phyloP scores from a whole-genome alignment of 2,797 vertebrate genomes.

The Novumbra hubbsi region DNA sequence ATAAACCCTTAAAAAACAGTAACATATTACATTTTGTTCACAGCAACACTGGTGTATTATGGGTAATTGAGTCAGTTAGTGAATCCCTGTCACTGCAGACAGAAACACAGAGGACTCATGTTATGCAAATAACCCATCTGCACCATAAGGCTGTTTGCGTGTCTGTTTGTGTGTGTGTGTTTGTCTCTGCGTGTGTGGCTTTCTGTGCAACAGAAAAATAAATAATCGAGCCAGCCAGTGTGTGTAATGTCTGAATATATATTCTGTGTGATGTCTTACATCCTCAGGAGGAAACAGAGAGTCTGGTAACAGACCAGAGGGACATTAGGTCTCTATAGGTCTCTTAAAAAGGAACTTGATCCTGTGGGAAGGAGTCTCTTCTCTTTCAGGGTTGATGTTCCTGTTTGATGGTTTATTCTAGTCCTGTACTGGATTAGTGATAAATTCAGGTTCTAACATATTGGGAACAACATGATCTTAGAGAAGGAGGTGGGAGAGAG shows the following conservation, averaged over 20 bases:
- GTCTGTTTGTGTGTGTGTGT: not conserved
- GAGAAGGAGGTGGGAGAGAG: too few relatives aligned
- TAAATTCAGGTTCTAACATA: too few relatives aligned
- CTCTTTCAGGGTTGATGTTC: constrained; percentile 19
- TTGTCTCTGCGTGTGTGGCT: constrained; percentile 12
- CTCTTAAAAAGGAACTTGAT: constrained; percentile 40
- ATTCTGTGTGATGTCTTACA: constrained; percentile 51
- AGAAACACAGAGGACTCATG: constrained; percentile 47
- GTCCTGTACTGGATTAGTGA: too few relatives aligned
- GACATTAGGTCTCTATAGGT: constrained; percentile 48
- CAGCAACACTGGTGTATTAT: constrained; percentile 37
- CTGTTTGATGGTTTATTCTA: not conserved
- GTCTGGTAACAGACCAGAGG: constrained; percentile 39
- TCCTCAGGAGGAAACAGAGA: constrained; percentile 15
- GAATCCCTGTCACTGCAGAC: constrained; percentile 46
- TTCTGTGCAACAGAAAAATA: too few relatives aligned
- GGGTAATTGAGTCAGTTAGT: constrained; percentile 54
- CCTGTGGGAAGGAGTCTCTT: constrained; percentile 35
- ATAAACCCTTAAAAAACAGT: constrained; percentile 42
- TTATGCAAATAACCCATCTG: constrained; percentile 45
- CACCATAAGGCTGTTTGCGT: constrained; percentile 9
- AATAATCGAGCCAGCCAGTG: too few relatives aligned
- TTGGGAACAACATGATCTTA: too few relatives aligned
- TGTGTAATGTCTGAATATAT: constrained; percentile 41
- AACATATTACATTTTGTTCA: constrained; percentile 51